Percentiles rank a stretch among this genome's conserved stretches.
Evolutionary conservation across 2,888 invertebrate species (phyloP).

Genomic region (Thumatha senex): DNA sequence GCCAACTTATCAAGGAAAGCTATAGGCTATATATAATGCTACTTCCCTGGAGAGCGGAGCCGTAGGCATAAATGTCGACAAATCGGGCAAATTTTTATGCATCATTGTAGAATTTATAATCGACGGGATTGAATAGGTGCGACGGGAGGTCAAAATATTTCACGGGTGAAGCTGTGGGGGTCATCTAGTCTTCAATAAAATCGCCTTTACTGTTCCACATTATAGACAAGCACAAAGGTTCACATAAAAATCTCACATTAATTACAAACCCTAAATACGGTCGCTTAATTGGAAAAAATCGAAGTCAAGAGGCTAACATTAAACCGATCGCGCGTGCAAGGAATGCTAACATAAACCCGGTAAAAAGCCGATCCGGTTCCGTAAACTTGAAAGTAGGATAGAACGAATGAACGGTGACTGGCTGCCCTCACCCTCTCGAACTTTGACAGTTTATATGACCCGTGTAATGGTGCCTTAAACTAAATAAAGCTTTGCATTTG

Average conservation of each 20-base stretch:
- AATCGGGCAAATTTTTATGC: too few relatives aligned
- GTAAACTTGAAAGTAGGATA: slow-evolving; percentile 47
- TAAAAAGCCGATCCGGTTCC: slow-evolving; percentile 58
- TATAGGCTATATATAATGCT: too few relatives aligned
- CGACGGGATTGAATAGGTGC: too few relatives aligned
- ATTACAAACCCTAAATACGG: slow-evolving; percentile 7
- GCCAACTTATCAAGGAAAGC: too few relatives aligned
- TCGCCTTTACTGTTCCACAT: too few relatives aligned
- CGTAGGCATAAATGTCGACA: too few relatives aligned
- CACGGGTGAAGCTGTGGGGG: too few relatives aligned
- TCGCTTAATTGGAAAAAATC: slow-evolving; percentile 21
- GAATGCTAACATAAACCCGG: slow-evolving; percentile 50
- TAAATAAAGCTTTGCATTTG: slow-evolving; percentile 80
- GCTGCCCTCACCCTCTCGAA: slow-evolving; percentile 64
- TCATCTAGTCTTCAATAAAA: too few relatives aligned
- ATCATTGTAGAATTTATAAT: too few relatives aligned
- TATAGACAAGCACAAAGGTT: too few relatives aligned
- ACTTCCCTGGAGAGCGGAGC: too few relatives aligned
- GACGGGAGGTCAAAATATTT: too few relatives aligned
- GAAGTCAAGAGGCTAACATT: slow-evolving; percentile 24
- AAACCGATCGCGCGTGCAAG: slow-evolving; percentile 42
- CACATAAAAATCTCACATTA: not conserved
- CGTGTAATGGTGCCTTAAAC: slow-evolving; percentile 81
- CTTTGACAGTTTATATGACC: slow-evolving; percentile 83
- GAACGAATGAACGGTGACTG: slow-evolving; percentile 38